Evolutionary conservation across 2,113 vertebrate genomes (phyloP).

Genomic region (Gopherus flavomarginatus): DNA sequence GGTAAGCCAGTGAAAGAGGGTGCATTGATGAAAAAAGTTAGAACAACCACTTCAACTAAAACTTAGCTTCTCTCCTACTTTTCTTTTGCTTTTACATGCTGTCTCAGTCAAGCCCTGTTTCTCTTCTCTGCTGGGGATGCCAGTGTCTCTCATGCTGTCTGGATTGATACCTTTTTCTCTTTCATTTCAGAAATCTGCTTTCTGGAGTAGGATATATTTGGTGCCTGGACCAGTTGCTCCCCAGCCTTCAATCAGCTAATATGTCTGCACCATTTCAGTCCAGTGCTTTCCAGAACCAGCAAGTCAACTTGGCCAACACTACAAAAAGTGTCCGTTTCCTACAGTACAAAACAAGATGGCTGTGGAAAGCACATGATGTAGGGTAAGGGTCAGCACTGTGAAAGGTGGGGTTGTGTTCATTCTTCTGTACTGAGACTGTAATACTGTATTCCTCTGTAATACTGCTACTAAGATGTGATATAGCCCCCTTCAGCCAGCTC

Average conservation of each 20-base stretch:
- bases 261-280: not conserved
- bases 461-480: accelerated
- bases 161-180: not conserved
- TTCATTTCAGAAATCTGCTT: not conserved
- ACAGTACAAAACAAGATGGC: accelerated
- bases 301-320: accelerated
- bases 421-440: accelerated
- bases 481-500: not conserved
- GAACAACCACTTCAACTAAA: not conserved
- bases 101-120: not conserved
- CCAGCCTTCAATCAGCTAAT: not conserved
- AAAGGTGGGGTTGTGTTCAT: accelerated
- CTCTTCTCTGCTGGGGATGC: not conserved
- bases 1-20: not conserved
- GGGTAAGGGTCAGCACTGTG: accelerated
- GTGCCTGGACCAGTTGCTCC: not conserved
- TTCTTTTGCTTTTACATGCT: not conserved
- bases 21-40: not conserved
- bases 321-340: accelerated
- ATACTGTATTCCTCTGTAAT: not conserved
- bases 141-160: not conserved
- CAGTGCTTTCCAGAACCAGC: not conserved
- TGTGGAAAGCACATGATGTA: accelerated
- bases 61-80: not conserved
- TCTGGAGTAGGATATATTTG: not conserved